Base-by-base conservation (phyloP, 2,113 vertebrate genomes). In the Dryoscopus gambensis region DNA sequence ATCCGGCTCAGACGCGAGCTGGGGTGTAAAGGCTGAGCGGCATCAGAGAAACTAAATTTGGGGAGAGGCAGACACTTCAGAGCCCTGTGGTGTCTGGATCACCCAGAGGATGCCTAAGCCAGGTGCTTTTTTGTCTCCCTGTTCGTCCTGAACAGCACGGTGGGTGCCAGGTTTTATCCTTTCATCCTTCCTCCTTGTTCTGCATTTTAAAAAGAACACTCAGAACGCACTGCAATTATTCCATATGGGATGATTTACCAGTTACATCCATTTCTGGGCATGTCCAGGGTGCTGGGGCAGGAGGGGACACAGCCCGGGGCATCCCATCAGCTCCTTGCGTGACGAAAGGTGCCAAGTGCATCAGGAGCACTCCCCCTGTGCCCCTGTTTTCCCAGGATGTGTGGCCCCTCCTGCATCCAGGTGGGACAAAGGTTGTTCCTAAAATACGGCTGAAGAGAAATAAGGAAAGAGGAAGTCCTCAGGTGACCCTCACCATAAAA, bases 21-120 rank as follows among this genome's bases (percentile, higher is more conserved):
- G 84, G 69, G 94, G 75, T 96, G 91, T 84, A 95, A 96, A 68
- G 80, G 47, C 88, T 87, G 88, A 94, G 94, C 88, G 50, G 86
- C 86, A 53, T 84, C 84, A 88, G 81, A 93, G 83, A 25, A 87
- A 74, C 90, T 93, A 82, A 92, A 70, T 91, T 17, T 93, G 84
- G 91, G 69, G 83, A 75, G 88, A 71, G 71, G 55, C 84, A 93
- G 92, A 91, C 81, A 5, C 60, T 92, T 23, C 75, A 85, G 85
- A 91, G 92, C 67, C 19, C 62, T 95, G 94, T 42, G 90, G 94
- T 96, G 92, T 92, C 93, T 96, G 94, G 70, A 73, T 91, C 91
- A 68, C 23, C 86, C 88, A 37, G 53, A 25, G 68, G 56, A 63
- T 90, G 80, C 68, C 89, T 57, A 42, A 89, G 87, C 79, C 91